Conservation (phyloP, 2,113 vertebrate genomes). For the Natator depressus region DNA sequence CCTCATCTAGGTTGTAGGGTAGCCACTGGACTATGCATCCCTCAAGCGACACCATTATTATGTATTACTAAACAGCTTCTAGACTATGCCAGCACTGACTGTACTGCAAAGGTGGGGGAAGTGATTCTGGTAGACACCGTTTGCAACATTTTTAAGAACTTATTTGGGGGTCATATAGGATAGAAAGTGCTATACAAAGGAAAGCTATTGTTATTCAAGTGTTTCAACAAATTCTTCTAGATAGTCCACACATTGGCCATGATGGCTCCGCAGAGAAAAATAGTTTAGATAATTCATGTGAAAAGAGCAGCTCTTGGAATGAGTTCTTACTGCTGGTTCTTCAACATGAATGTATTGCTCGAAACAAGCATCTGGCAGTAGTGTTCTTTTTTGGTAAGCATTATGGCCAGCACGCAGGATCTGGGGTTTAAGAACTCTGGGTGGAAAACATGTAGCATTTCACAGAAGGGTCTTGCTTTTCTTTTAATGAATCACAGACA, state of each 20-base stretch:
- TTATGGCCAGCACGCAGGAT: not conserved
- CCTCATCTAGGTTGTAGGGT: not conserved
- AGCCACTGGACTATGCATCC: not conserved
- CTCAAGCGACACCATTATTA: not conserved
- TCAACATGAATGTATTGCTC: not conserved
- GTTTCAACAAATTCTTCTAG: not conserved
- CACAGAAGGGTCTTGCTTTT: accelerated
- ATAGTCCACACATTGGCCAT: not conserved
- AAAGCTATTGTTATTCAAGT: not conserved
- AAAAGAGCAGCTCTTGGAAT: not conserved
- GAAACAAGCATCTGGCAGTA: not conserved
- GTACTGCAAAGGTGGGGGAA: too few relatives aligned
- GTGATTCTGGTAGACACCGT: not conserved
- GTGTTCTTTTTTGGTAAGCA: not conserved
- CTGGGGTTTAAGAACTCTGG: not conserved
- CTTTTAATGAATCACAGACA: not conserved
- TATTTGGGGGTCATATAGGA: not conserved
- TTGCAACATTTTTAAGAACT: not conserved
- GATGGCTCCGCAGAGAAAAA: not conserved
- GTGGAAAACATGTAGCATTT: not conserved
- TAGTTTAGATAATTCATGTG: not conserved
- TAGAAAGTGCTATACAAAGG: not conserved
- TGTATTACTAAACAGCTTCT: too few relatives aligned
- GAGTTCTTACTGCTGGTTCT: not conserved
- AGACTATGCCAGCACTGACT: not conserved